Conservation (phyloP, 2,113 vertebrate genomes). For the Litocranius walleri region DNA sequence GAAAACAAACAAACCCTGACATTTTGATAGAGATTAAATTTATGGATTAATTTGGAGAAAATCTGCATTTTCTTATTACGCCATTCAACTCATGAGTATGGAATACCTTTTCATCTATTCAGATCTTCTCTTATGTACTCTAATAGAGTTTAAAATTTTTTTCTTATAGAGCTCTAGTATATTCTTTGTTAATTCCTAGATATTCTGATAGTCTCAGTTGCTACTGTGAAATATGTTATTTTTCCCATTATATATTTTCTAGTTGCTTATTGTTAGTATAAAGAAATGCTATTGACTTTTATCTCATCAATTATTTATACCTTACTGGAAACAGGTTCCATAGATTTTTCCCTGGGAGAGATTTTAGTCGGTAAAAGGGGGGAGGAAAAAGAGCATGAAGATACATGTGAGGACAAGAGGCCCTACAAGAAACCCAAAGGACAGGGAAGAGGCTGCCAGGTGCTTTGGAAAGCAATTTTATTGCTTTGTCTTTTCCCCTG, state of each 20-base stretch:
- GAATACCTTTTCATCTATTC: neutral
- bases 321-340: neutral
- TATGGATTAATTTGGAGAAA: neutral
- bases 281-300: constrained; percentile 4
- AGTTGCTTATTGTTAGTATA: neutral
- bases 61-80: neutral
- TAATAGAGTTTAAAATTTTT: neutral
- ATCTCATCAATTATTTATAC: constrained; percentile 10
- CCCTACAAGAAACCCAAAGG: neutral
- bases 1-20: neutral
- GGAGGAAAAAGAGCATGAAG: neutral
- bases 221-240: neutral
- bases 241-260: neutral
- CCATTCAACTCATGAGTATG: neutral
- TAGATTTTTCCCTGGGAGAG: neutral
- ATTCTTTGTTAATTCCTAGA: neutral
- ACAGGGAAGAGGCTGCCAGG: neutral
- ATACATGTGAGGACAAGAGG: neutral
- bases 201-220: neutral
- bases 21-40: neutral
- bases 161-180: neutral
- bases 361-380: neutral
- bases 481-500: neutral
- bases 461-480: neutral
- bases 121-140: neutral